These are phyloP conservation scores for Arctia plantaginis DNA, from an alignment of 2,888 invertebrate genomes.

Conservation along the genomic window DNA sequence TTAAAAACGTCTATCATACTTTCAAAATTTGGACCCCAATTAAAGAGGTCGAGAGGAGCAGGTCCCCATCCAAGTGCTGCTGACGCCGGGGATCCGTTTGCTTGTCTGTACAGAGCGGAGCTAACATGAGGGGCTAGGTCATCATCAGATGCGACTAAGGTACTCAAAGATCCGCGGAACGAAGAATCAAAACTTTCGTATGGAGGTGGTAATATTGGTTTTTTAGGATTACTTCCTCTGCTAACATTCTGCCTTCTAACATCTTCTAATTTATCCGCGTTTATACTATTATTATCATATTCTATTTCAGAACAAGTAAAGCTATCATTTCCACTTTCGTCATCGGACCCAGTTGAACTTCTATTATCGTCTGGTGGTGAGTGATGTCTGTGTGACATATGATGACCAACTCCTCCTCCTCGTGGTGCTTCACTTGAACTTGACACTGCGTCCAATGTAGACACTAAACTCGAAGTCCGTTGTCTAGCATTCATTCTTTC, in stretches of 20 bases:
- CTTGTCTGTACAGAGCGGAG: conserved; percentile 92
- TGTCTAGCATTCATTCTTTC: conserved; percentile 95
- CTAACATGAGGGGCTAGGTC: conserved; percentile 94
- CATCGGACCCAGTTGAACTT: conserved; percentile 92
- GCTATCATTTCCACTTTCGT: conserved; percentile 98
- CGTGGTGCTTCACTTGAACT: conserved; percentile 94
- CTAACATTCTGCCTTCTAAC: conserved; percentile 86
- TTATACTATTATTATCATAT: conserved; percentile 95
- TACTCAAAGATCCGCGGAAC: conserved; percentile 96
- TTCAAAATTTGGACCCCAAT: conserved; percentile 98
- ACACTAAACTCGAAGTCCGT: conserved; percentile 95
- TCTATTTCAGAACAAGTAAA: conserved; percentile 99
- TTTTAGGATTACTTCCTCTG: conserved; percentile 85
- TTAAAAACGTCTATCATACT: conserved; percentile 98
- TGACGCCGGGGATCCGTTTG: conserved; percentile 92
- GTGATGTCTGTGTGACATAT: conserved; percentile 90
- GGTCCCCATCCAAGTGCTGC: conserved; percentile 96
- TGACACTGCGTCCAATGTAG: conserved; percentile 97
- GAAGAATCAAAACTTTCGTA: conserved; percentile 98
- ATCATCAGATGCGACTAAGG: conserved; percentile 97
- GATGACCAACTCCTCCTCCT: conserved; percentile 88
- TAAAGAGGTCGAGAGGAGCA: conserved; percentile 88
- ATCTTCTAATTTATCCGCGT: conserved; percentile 91
- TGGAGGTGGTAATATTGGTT: conserved; percentile 91
- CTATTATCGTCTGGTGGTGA: conserved; percentile 91